Evolutionary conservation across 2,888 invertebrate genomes (phyloP).

Genomic region (Dolichomitus sp.): DNA sequence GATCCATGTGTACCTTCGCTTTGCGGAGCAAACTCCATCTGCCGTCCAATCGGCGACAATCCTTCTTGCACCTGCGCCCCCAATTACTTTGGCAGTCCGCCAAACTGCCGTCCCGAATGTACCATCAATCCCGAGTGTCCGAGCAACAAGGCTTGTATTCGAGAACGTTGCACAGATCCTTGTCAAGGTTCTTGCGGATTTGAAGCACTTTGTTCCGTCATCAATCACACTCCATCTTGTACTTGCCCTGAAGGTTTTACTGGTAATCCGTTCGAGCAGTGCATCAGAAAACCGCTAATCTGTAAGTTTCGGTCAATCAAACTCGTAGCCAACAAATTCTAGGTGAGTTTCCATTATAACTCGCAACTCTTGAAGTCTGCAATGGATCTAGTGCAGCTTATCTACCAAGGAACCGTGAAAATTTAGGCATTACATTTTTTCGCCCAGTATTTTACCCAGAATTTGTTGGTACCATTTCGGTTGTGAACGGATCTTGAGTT

Average conservation of each 20-base stretch:
- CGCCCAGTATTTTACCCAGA: neutral
- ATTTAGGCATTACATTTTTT: neutral
- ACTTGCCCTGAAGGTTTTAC: conserved; percentile 89
- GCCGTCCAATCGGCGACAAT: conserved; percentile 86
- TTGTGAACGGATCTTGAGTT: neutral
- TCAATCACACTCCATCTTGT: conserved; percentile 91
- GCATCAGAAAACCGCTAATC: conserved; percentile 76
- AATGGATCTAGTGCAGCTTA: neutral
- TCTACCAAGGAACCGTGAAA: neutral
- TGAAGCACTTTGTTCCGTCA: conserved; percentile 91
- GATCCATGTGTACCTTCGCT: conserved; percentile 78
- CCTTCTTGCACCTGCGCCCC: conserved; percentile 87
- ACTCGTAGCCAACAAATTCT: conserved; percentile 1
- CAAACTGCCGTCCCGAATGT: conserved; percentile 87
- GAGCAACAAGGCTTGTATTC: conserved; percentile 87
- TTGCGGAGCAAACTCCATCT: conserved; percentile 87
- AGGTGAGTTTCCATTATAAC: neutral
- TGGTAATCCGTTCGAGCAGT: conserved; percentile 90
- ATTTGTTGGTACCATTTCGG: neutral
- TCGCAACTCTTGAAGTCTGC: neutral
- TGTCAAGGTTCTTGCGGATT: conserved; percentile 88
- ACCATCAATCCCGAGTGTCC: conserved; percentile 87
- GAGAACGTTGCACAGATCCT: conserved; percentile 87
- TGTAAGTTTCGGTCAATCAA: conserved; percentile 31
- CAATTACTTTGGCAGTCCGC: conserved; percentile 87